Evolutionary conservation across 2,888 invertebrate genomes (phyloP), one percentile per base, ranked within the genome.

Genomic region (Dryadula phaetusa): DNA sequence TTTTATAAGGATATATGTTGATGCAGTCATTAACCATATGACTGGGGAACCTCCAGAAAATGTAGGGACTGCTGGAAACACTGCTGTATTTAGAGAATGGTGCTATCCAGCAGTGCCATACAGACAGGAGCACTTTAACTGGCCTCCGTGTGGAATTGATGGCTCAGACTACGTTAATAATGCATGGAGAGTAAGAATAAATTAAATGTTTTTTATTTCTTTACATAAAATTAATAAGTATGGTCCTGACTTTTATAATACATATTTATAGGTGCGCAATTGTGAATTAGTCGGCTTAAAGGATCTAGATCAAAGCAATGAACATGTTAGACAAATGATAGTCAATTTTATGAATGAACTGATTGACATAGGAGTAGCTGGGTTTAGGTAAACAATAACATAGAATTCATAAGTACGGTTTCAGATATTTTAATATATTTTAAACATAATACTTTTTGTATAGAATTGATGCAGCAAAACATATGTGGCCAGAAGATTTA

Each of bases 11-110:
- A 96, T 98, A 73, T 97, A 97, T 83, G 96, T 96, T 0, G 98
- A 98, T 78, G 94, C 95, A 0, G 93, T 98, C 0, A 93, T 98
- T 61, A 98, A 98, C 82, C 98, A 98, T 83, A 98, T 98, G 98
- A 95, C 96, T 0, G 92, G 91, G 0, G 86, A 88, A 54, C 88
- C 90, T 1, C 77, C 80, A 2, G 91, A 90, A 46, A 91, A 90
- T 54, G 74, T 83, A 0, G 97, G 96, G 0, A 95, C 95, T 0
- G 96, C 93, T 14, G 95, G 96, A 34, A 94, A 94, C 32, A 90
- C 83, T 0, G 95, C 94, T 0, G 81, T 93, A 54, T 93, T 94
- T 34, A 77, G 77, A 0, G 77, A 84, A 0, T 93, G 93, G 79
- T 73, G 88, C 20, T 96, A 94, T 78, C 94, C 94, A 0, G 94